Evolutionary conservation across 2,113 vertebrate genomes (phyloP), one percentile per base, ranked within the genome.

Genomic region (Chaetorhynchus papuensis): DNA sequence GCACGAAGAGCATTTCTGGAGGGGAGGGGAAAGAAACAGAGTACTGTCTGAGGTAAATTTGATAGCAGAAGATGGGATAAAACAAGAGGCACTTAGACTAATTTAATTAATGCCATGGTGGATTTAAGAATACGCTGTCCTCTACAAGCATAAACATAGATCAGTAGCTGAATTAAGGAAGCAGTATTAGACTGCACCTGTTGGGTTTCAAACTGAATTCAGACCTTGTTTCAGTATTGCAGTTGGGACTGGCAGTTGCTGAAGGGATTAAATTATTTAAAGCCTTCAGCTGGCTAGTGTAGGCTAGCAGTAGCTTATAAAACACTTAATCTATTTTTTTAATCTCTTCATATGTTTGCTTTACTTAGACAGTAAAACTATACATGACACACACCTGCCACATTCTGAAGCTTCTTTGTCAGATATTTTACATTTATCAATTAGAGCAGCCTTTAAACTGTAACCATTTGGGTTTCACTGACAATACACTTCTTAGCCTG

Each of bases 211-310:
- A 97, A 88, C 97, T 98, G 98, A 98, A 98, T 97, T 95, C 96
- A 97, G 96, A 82, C 97, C 96, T 97, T 98, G 98, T 97, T 96
- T 98, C 94, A 97, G 91, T 94, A 56, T 94, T 96, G 98, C 97
- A 98, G 98, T 98, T 98, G 97, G 97, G 97, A 88, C 97, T 98
- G 97, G 98, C 98, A 98, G 98, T 98, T 98, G 98, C 95, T 97
- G 97, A 93, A 94, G 97, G 98, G 98, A 99, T 99, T 98, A 98
- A 97, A 98, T 99, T 98, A 98, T 98, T 98, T 98, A 98, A 98
- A 98, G 98, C 96, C 96, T 98, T 98, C 98, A 98, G 98, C 98
- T 98, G 98, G 97, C 98, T 97, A 96, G 97, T 97, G 97, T 97
- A 98, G 98, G 98, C 98, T 98, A 98, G 94, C 89, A 94, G 89